Evolutionary conservation across 2,113 vertebrate genomes (phyloP).

Genomic region (Xenopus laevis): DNA sequence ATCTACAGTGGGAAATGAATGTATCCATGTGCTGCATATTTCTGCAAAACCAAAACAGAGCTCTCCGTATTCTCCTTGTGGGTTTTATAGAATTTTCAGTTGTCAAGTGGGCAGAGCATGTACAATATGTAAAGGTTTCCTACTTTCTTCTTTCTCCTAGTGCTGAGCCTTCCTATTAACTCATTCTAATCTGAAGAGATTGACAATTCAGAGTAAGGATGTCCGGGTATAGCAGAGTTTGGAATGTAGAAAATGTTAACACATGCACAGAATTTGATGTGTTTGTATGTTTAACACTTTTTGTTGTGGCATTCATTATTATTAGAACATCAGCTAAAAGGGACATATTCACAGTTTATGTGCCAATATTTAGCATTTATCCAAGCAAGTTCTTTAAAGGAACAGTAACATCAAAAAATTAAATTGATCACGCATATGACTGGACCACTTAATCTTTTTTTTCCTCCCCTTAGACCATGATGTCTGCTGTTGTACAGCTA

Average conservation of each 20-base stretch:
- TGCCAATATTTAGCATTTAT: too few species aligned
- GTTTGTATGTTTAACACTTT: too few species aligned
- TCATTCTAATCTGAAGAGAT: background rate
- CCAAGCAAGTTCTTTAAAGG: too few species aligned
- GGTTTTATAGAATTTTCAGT: constrained; percentile 25
- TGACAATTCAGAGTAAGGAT: too few species aligned
- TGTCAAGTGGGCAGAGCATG: constrained; percentile 30
- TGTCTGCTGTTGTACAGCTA: constrained; percentile 91
- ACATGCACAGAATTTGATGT: too few species aligned
- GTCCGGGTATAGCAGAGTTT: too few species aligned
- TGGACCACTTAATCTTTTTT: constrained; percentile 4
- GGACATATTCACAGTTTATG: too few species aligned
- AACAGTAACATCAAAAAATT: too few species aligned
- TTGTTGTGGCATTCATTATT: too few species aligned
- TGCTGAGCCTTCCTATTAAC: constrained; percentile 16
- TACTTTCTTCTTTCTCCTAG: background rate
- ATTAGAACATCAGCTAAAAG: too few species aligned
- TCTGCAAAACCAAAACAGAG: background rate
- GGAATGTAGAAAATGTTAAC: too few species aligned
- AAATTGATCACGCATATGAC: too few species aligned
- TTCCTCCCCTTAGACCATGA: constrained; percentile 74
- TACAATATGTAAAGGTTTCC: constrained; percentile 21
- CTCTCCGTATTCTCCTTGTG: constrained; percentile 24
- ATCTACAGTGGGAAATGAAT: constrained; percentile 19
- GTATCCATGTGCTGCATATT: constrained; percentile 15